Evolutionary conservation across 2,113 vertebrate species (phyloP), one percentile per base, ranked within the genome.

Genomic region (Beaufortia kweichowensis): DNA sequence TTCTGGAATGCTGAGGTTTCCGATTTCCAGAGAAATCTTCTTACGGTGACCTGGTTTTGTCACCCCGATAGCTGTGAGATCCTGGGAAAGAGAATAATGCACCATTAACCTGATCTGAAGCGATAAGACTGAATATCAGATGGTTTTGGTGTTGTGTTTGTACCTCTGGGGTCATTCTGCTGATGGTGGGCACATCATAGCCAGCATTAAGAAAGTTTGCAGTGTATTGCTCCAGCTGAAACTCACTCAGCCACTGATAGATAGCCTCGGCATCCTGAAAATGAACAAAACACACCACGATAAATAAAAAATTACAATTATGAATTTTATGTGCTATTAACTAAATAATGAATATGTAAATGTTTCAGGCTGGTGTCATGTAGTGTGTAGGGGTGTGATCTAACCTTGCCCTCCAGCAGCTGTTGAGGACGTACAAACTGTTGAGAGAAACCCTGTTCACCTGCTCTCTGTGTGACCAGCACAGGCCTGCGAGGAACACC

Each of bases 81-180:
- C 96, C 97, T 98, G 84, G 76, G 23, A 55, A 76, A 57, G 31
- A 50, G 2, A 15, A 26, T 11, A 66, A 31, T 21, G 15, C 23
- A 11, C 24, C 1, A 56, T 24, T 10, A 35, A 72, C 19, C n/a
- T 15, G 6, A 43, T 9, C 7, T 23, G 48, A 10, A 14, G 23
- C 15, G 9, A 26, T 62, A 48, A n/a, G 9, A 70, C 23, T 24
- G 2, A 71, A 46, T 3, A 11, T 21, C 23, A 24, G 9, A 19
- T 21, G 4, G 24, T 24, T 11, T 50, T 26, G 0, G 17, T 11
- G 21, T 17, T 11, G 9, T n/a, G 33, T 23, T 43, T 9, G 21
- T 43, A 99, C 97, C 96, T 99, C 96, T 0, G 97, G 97, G 0
- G 97, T 99, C 96, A 99, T 98, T 61, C 97, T 91, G 87, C 96